A percentile compares a stretch with the other conserved stretches of the same genome.
Conservation (phyloP, 2,113 vertebrate species). For the Malaclemys terrapin region DNA sequence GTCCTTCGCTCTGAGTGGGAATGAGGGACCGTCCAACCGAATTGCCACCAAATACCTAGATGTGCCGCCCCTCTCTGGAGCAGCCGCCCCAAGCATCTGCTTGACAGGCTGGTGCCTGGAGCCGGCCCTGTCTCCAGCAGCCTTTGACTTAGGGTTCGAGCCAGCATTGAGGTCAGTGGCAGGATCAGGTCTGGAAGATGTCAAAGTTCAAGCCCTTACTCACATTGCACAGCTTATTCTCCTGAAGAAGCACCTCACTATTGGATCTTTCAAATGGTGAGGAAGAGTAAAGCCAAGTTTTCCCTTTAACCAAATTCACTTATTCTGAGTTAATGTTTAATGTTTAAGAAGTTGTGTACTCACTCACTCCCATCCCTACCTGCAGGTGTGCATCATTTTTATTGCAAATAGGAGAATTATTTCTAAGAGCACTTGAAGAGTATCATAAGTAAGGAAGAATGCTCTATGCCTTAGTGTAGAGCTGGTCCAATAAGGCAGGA, state of each 20-base stretch:
- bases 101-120: no score
- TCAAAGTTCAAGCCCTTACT: rapidly evolving
- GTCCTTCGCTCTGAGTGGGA: no score
- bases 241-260: not conserved
- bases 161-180: rapidly evolving
- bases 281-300: not conserved
- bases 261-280: not conserved
- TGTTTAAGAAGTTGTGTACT: not conserved
- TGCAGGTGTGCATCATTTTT: rapidly evolving
- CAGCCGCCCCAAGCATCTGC: no score
- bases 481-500: not conserved
- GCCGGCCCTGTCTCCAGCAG: not conserved
- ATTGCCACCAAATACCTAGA: no score
- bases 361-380: rapidly evolving
- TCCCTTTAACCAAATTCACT: rapidly evolving
- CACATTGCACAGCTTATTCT: not conserved
- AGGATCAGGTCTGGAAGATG: not conserved
- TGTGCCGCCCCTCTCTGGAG: no score
- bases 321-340: not conserved
- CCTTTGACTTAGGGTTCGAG: not conserved
- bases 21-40: no score
- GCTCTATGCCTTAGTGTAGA: rapidly evolving
- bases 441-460: not conserved
- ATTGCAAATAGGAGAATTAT: rapidly evolving
- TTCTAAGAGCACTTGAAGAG: not conserved